Evolutionary conservation across 2,113 vertebrate genomes (phyloP).

Genomic region (Zosterops pallidus): DNA sequence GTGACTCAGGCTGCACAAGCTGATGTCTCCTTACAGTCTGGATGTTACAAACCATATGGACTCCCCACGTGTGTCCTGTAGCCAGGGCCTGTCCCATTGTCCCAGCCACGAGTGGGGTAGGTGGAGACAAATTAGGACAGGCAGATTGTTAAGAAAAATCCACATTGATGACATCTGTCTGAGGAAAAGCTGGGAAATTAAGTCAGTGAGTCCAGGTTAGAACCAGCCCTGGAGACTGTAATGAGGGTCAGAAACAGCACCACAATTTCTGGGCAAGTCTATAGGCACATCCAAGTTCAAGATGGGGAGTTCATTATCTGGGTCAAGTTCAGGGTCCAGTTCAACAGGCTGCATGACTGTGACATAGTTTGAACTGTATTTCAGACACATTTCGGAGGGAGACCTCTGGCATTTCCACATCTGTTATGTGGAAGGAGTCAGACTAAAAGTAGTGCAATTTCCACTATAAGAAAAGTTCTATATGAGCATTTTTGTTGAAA

Average conservation of each 20-base stretch:
- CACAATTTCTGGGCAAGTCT: background rate
- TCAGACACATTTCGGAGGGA: background rate
- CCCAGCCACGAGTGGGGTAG: fast-evolving
- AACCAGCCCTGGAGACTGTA: background rate
- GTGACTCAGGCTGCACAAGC: background rate
- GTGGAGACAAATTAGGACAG: background rate
- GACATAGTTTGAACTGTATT: background rate
- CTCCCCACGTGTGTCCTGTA: background rate
- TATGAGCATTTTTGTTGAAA: background rate
- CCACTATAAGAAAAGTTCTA: background rate
- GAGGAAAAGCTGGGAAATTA: background rate
- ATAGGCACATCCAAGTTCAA: background rate
- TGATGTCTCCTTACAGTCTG: fast-evolving
- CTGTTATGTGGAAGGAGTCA: background rate
- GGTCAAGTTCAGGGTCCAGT: background rate
- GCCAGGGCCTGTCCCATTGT: background rate
- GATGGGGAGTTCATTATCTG: background rate
- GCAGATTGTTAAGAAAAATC: background rate
- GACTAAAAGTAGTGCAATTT: background rate
- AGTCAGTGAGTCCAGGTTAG: background rate
- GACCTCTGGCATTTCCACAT: background rate
- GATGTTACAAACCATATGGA: fast-evolving
- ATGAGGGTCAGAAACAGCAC: background rate
- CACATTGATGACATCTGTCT: background rate
- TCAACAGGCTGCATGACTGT: background rate